Percentiles rank a stretch among this genome's conserved stretches.
phyloP scores from a whole-genome alignment of 2,888 invertebrate genomes.

The Osmoderma eremita region DNA sequence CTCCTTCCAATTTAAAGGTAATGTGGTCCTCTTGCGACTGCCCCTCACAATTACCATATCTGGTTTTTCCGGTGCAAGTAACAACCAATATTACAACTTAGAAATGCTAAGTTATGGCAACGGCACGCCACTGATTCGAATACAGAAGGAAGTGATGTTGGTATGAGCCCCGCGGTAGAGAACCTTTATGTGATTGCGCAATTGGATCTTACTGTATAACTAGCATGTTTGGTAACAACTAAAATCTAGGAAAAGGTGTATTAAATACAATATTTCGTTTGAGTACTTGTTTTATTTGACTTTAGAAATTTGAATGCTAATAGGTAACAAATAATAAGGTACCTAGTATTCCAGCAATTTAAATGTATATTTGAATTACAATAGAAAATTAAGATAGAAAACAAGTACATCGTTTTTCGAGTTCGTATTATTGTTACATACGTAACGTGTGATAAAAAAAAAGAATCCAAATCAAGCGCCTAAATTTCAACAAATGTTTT shows the following conservation, averaged over 20 bases:
- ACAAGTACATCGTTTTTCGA: conserved; percentile 38
- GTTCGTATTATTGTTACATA: conserved; percentile 23
- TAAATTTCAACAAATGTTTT: conserved; percentile 27
- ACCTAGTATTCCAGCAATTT: conserved; percentile 19
- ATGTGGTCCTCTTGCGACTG: no score
- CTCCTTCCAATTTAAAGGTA: no score
- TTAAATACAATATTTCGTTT: conserved; percentile 27
- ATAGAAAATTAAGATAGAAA: conserved; percentile 11
- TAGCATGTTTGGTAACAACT: no score
- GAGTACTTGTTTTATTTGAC: conserved; percentile 43
- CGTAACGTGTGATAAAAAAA: conserved; percentile 29
- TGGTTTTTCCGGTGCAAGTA: no score
- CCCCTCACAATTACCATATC: no score
- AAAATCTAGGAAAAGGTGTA: not conserved
- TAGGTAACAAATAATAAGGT: conserved; percentile 17
- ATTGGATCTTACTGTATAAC: no score
- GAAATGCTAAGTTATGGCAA: no score
- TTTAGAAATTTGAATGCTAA: conserved; percentile 35
- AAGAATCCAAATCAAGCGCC: conserved; percentile 27
- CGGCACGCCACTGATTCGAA: no score
- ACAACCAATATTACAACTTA: no score
- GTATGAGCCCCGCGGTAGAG: no score
- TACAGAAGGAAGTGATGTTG: no score
- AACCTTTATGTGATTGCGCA: no score
- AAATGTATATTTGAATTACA: conserved; percentile 1